These are phyloP conservation scores for Mythimna ferrago DNA, from an alignment of 2,888 invertebrate genomes.

Conservation along the genomic window DNA sequence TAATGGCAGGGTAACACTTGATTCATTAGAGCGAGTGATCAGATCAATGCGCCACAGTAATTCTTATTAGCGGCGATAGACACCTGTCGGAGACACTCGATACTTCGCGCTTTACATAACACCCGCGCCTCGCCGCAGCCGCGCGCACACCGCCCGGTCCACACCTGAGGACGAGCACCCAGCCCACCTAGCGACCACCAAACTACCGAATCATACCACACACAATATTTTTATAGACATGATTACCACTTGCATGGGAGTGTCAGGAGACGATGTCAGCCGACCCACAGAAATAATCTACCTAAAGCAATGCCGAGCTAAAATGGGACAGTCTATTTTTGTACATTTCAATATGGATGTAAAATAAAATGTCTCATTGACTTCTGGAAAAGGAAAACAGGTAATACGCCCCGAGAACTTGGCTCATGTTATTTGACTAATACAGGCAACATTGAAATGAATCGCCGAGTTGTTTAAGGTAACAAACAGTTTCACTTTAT, in stretches of 20 bases:
- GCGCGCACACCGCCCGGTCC: constrained; percentile 66
- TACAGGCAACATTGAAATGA: constrained; percentile 58
- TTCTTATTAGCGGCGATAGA: constrained; percentile 76
- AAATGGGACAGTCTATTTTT: constrained; percentile 53
- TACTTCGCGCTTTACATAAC: constrained; percentile 81
- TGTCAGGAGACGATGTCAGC: constrained; percentile 47
- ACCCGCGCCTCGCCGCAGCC: constrained; percentile 70
- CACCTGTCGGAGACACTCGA: constrained; percentile 82
- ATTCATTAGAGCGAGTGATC: constrained; percentile 60
- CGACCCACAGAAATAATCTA: constrained; percentile 48
- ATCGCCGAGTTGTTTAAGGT: constrained; percentile 48
- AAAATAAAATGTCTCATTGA: constrained; percentile 54
- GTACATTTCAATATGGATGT: constrained; percentile 48
- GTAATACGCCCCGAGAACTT: constrained; percentile 33
- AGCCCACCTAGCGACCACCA: constrained; percentile 48
- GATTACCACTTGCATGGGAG: constrained; percentile 39
- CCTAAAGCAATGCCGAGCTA: constrained; percentile 56
- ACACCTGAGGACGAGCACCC: constrained; percentile 67
- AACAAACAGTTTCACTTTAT: constrained; percentile 51
- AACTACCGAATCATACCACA: constrained; percentile 60
- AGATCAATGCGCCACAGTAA: constrained; percentile 70
- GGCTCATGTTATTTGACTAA: constrained; percentile 52
- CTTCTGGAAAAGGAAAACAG: constrained; percentile 48
- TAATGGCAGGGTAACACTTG: constrained; percentile 58
- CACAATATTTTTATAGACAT: constrained; percentile 49